phyloP scores from a whole-genome alignment of 2,888 invertebrate species.

The Halictus quadricinctus region DNA sequence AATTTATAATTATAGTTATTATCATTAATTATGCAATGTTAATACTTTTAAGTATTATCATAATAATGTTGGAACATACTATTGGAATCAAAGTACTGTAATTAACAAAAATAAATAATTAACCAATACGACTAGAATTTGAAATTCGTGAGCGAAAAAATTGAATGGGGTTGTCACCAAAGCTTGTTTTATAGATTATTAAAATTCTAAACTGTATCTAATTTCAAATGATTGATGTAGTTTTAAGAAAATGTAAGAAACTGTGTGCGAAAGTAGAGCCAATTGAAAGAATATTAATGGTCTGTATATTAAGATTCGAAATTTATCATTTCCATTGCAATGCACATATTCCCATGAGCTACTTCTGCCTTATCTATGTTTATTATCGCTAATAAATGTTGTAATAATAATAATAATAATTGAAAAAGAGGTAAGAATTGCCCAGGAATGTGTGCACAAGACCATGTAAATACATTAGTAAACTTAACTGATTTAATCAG shows the following conservation, averaged over 20 bases:
- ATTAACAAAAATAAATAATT: slow-evolving; percentile 5
- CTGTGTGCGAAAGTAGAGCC: not conserved
- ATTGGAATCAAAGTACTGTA: slow-evolving; percentile 4
- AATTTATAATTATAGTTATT: not conserved
- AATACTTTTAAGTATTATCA: slow-evolving; percentile 19
- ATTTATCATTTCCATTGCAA: not conserved
- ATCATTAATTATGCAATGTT: not conserved
- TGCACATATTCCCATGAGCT: not conserved
- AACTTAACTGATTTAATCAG: not conserved
- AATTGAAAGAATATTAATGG: not conserved
- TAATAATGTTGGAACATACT: slow-evolving; percentile 1
- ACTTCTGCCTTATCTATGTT: not conserved
- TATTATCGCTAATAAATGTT: too few species aligned
- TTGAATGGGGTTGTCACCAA: slow-evolving; percentile 35
- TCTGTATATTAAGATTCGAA: not conserved
- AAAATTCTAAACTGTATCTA: not conserved
- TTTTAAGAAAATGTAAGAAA: not conserved
- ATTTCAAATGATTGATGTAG: not conserved
- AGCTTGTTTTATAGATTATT: slow-evolving; percentile 20
- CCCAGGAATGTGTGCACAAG: not conserved
- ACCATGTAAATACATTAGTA: not conserved
- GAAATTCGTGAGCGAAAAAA: not conserved
- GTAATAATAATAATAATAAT: not conserved
- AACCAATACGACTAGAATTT: not conserved
- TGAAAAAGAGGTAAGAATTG: not conserved